A percentile compares a stretch with the other conserved stretches of the same genome.
These are phyloP conservation scores for Tauraco hartlaubi DNA, from an alignment of 2,797 vertebrate genomes.

Conservation along the genomic window DNA sequence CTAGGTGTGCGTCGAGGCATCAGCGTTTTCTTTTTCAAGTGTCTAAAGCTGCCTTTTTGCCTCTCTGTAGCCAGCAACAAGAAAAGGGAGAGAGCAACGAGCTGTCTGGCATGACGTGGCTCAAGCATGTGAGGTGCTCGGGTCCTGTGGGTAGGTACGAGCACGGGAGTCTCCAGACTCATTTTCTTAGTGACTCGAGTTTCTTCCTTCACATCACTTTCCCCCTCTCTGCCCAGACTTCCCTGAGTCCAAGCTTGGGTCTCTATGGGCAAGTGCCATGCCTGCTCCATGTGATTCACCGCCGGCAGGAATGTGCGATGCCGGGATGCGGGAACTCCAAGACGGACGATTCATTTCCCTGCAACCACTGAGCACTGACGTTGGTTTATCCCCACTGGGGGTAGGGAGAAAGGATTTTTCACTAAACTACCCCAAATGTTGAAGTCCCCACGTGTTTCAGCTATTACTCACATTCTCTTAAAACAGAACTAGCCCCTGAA, in stretches of 20 bases:
- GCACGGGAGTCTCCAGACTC: not conserved
- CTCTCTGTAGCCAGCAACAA: not conserved
- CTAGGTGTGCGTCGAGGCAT: not conserved
- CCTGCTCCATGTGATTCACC: not conserved
- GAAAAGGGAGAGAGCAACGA: not conserved
- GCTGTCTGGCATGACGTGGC: rapidly evolving
- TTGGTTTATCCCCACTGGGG: not conserved
- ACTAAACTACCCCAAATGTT: not conserved
- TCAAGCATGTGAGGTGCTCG: not conserved
- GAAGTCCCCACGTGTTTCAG: not conserved
- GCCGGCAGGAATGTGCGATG: not conserved
- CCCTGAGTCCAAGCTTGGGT: not conserved
- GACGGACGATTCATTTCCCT: not conserved
- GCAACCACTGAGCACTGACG: not conserved
- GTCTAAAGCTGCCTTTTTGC: not conserved
- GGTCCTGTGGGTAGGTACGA: not conserved
- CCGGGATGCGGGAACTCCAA: not conserved
- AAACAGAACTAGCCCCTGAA: not conserved
- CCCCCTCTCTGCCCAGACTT: not conserved
- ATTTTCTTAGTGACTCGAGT: not conserved
- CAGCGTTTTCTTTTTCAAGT: not conserved
- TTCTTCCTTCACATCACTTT: not conserved
- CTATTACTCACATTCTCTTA: not conserved
- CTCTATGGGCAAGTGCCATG: not conserved
- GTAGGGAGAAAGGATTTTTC: not conserved